phyloP scores from a whole-genome alignment of 1,140 invertebrate genomes.

The Drosophila sp. region DNA sequence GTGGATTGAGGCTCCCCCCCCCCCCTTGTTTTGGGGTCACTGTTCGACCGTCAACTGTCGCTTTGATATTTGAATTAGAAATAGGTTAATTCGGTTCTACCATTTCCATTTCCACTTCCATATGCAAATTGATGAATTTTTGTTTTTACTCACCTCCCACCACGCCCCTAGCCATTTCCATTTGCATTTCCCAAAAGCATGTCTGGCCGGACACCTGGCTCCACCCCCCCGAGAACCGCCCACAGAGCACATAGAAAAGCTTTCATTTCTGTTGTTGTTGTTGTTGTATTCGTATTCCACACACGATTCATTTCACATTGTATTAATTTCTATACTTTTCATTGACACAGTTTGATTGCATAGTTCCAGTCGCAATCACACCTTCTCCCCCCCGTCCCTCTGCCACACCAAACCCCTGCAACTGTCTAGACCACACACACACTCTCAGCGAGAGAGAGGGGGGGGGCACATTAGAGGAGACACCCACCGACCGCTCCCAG shows the following conservation, averaged over 20 bases:
- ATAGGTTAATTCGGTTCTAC: neutral
- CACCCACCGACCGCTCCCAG: slow-evolving; percentile 25
- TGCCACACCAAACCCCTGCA: neutral
- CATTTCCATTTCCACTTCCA: neutral
- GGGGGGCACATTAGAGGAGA: slow-evolving; percentile 17
- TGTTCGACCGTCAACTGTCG: neutral
- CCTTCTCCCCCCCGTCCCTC: neutral
- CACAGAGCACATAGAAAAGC: neutral
- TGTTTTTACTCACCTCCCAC: no score
- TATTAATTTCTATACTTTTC: slow-evolving; percentile 19
- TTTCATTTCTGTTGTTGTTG: neutral
- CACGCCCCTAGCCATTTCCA: neutral
- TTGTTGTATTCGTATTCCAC: slow-evolving; percentile 8
- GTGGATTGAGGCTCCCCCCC: no score
- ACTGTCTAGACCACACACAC: slow-evolving; percentile 28
- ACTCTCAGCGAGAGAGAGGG: no score
- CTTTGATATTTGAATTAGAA: neutral
- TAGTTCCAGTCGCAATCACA: slow-evolving; percentile 9
- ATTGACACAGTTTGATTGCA: slow-evolving; percentile 28
- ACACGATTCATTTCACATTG: slow-evolving; percentile 14
- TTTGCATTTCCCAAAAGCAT: neutral
- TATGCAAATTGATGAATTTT: no score
- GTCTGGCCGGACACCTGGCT: slow-evolving; percentile 4
- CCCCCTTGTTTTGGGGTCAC: neutral
- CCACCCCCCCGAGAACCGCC: neutral